Percentiles rank a stretch among this genome's conserved stretches.
Conservation (phyloP, 2,888 invertebrate genomes). For the Subacronicta megacephala region DNA sequence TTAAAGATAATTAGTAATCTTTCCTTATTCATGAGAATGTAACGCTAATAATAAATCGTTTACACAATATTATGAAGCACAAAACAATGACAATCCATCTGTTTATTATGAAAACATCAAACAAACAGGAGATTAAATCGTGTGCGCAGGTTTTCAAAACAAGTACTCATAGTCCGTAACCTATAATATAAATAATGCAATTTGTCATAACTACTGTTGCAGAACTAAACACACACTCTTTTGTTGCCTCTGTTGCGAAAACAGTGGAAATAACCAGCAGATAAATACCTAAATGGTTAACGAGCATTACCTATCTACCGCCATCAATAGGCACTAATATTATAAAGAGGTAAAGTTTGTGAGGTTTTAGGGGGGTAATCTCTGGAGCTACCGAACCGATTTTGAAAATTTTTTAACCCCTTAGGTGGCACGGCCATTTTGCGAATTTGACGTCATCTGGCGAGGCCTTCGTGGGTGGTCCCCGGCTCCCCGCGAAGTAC, state of each 20-base stretch:
- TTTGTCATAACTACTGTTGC: background rate
- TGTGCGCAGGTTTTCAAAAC: background rate
- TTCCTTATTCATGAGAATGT: conserved; percentile 20
- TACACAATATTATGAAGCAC: conserved; percentile 10
- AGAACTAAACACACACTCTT: background rate
- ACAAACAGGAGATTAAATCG: conserved; percentile 11
- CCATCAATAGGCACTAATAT: too few species aligned
- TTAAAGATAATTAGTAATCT: conserved; percentile 24
- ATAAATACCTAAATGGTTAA: background rate
- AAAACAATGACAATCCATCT: conserved; percentile 28
- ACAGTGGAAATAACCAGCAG: background rate
- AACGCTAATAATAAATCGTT: conserved; percentile 10
- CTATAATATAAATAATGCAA: background rate
- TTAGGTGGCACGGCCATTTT: too few species aligned
- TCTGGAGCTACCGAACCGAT: too few species aligned
- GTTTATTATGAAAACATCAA: conserved; percentile 16
- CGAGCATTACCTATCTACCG: too few species aligned
- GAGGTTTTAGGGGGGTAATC: too few species aligned
- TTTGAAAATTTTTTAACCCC: too few species aligned
- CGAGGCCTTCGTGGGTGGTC: too few species aligned
- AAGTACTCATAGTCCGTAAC: background rate
- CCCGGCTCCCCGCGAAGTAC: too few species aligned
- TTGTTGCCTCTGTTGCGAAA: background rate
- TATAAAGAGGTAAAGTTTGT: too few species aligned
- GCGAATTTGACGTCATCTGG: too few species aligned